Base-by-base conservation (phyloP, 2,797 vertebrate genomes). In the Menidia menidia region DNA sequence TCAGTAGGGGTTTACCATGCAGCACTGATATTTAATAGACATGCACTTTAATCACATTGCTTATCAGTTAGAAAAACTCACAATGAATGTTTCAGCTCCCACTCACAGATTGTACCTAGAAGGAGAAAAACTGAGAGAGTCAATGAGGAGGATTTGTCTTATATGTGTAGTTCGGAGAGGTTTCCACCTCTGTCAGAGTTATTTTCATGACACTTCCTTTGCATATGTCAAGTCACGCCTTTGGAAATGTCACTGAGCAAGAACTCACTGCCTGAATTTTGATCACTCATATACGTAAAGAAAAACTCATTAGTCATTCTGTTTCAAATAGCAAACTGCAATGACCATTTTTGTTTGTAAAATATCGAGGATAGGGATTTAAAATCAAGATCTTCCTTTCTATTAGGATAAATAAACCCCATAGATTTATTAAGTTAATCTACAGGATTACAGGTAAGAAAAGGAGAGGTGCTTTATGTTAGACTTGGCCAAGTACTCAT, bases 181-280 rank as follows among this genome's bases (percentile, higher is more conserved):
- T 78, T 80, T 86, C 63, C 45, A 76, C 62, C 63, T 54, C 71
- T 60, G 70, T 82, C 73, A 78, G 79, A 85, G 84, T 88, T 77
- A 90, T 85, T 73, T 70, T 81, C 75, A 73, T 44, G 72, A 77
- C 19, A n/a, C 41, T 60, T 81, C 64, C 77, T 89, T 87, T 88
- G 85, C 89, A 88, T 90, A 90, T 90, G 88, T 90, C 89, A 92
- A 87, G 82, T 89, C 84, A 90, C 88, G 83, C 87, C 87, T 91
- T 91, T 91, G 84, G 89, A 92, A 88, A 92, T 90, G 84, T 92
- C 86, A 90, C 83, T 89, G 83, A 88, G 81, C 15, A 19, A 63
- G 73, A 11, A 57, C 75, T 82, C 18, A 12, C 85, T 6, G 79
- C 89, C 89, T 92, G 87, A 82, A 91, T 90, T 87, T 87, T 88